A percentile compares a stretch with the other conserved stretches of the same genome.
phyloP scores from a whole-genome alignment of 2,888 invertebrate genomes.

The Apamea monoglypha region DNA sequence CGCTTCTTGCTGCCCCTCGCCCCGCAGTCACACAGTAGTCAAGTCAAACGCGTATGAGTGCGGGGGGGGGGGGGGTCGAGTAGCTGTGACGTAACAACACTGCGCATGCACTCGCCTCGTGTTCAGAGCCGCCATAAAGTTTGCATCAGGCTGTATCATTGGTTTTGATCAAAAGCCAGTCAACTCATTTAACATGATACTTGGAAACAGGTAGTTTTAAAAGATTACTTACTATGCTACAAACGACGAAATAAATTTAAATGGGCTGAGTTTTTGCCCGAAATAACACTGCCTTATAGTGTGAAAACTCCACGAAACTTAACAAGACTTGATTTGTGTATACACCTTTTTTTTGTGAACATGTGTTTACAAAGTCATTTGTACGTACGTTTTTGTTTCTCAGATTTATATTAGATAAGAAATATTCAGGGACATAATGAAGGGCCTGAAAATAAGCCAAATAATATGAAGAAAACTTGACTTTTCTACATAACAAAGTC shows the following conservation, averaged over 20 bases:
- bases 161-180: background rate
- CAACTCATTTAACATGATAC: background rate
- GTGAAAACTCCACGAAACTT: background rate
- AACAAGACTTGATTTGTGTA: slow-evolving; percentile 13
- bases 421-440: background rate
- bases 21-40: background rate
- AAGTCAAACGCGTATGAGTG: no score
- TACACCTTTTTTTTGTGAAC: background rate
- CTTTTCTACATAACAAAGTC: slow-evolving; percentile 2
- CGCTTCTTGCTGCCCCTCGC: background rate
- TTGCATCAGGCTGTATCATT: background rate
- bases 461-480: background rate
- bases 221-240: no score
- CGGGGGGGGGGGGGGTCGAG: no score
- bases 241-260: background rate
- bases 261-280: background rate
- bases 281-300: slow-evolving; percentile 19
- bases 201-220: background rate
- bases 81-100: no score
- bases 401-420: background rate
- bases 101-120: background rate
- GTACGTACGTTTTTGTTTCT: slow-evolving; percentile 1
- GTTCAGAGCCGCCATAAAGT: background rate
- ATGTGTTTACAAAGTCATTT: background rate
- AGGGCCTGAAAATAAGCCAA: slow-evolving; percentile 20